Evolutionary conservation across 2,113 vertebrate genomes (phyloP).

Genomic region (Gallinago jamesoni): DNA sequence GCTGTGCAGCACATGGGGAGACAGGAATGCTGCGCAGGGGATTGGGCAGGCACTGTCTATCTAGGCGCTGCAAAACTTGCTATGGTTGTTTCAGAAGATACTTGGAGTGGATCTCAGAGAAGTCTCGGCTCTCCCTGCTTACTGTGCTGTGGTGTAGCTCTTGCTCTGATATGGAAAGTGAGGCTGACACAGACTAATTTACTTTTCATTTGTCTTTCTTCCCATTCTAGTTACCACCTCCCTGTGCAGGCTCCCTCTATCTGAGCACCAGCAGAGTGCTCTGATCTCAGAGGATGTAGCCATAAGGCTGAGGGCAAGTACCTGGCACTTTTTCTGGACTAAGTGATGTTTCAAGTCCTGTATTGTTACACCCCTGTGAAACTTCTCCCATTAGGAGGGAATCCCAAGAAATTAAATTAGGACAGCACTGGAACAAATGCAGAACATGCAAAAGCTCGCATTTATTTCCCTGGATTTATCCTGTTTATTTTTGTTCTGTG

Average conservation of each 20-base stretch:
- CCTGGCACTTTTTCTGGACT: not conserved
- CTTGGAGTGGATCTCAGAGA: not conserved
- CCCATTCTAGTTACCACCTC: not conserved
- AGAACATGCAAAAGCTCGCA: not conserved
- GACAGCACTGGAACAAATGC: not conserved
- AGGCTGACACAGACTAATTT: not conserved
- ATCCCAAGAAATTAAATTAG: not conserved
- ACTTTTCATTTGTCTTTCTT: not conserved
- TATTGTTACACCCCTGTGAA: fast-evolving
- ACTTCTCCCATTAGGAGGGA: not conserved
- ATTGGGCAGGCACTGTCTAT: not conserved
- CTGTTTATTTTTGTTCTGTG: not conserved
- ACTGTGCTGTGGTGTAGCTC: not conserved
- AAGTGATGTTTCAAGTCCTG: not conserved
- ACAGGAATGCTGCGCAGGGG: not conserved
- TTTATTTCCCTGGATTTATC: not conserved
- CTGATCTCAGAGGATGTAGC: not conserved
- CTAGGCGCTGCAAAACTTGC: not conserved
- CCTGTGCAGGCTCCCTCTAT: not conserved
- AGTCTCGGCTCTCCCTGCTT: not conserved
- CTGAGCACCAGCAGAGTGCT: not conserved
- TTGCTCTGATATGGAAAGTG: not conserved
- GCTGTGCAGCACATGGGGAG: not conserved
- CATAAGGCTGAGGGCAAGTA: not conserved
- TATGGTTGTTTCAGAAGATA: not conserved